A percentile compares a stretch with the other conserved stretches of the same genome.
Evolutionary conservation across 2,888 invertebrate genomes (phyloP).

Genomic region (Caenorhabditis sulstoni): DNA sequence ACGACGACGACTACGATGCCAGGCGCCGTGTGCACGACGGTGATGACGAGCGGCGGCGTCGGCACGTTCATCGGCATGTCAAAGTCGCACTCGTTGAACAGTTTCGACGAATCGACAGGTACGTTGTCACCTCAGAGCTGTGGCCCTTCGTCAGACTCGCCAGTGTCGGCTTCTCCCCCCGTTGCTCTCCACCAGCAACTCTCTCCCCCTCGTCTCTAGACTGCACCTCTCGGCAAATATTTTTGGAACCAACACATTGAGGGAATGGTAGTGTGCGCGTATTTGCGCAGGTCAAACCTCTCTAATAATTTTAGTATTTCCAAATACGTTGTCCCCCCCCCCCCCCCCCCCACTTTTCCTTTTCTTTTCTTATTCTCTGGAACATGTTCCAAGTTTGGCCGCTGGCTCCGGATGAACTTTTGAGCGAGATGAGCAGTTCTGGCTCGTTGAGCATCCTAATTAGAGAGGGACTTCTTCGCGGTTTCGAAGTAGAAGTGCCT

Average conservation of each 20-base stretch:
- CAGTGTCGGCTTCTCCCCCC: no score
- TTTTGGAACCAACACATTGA: conserved; percentile 28
- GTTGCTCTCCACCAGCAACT: no score
- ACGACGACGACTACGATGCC: conserved; percentile 1
- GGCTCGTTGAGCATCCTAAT: background rate
- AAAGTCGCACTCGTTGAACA: conserved; percentile 66
- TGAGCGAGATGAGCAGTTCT: no score
- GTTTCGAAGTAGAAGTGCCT: background rate
- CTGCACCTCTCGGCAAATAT: conserved; percentile 34
- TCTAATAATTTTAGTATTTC: conserved; percentile 39
- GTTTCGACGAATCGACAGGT: conserved; percentile 60
- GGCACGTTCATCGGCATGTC: conserved; percentile 44
- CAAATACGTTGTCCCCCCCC: conserved; percentile 9
- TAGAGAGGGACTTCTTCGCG: no score
- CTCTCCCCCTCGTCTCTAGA: background rate
- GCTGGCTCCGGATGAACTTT: no score
- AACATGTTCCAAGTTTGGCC: no score
- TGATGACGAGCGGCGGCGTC: conserved; percentile 17
- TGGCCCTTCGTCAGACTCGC: no score
- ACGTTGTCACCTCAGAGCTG: no score
- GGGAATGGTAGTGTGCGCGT: background rate
- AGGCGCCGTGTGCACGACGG: conserved; percentile 20
- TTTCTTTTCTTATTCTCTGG: conserved; percentile 3
- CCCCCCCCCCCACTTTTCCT: no score
- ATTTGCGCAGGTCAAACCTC: conserved; percentile 24